Percentiles rank a stretch among this genome's conserved stretches.
Evolutionary conservation across 2,797 vertebrate species (phyloP).

Genomic region (Tarsius wallacei): DNA sequence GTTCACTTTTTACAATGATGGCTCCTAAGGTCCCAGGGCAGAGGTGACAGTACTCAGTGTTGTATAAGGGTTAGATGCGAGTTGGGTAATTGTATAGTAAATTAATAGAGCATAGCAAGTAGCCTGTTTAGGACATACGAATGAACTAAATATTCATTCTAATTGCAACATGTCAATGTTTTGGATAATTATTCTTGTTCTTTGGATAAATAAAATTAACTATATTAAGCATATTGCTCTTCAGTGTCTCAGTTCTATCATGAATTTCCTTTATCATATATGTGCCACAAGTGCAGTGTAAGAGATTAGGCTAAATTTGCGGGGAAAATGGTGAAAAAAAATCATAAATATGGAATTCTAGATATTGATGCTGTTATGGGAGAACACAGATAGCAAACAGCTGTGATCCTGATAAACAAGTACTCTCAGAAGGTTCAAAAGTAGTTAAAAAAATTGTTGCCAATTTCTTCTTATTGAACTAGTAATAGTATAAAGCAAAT

Average conservation of each 20-base stretch:
- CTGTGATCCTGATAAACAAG: neutral
- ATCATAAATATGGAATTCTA: neutral
- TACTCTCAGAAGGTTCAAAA: neutral
- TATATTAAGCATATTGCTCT: neutral
- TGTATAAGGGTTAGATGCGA: neutral
- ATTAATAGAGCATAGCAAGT: neutral
- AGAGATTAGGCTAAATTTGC: neutral
- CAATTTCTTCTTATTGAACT: neutral
- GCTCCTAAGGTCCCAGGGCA: neutral
- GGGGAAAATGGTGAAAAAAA: neutral
- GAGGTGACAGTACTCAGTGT: neutral
- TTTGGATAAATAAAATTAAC: constrained; percentile 42
- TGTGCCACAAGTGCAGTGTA: neutral
- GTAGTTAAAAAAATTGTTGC: neutral
- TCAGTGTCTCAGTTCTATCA: constrained; percentile 41
- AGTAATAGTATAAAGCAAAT: neutral
- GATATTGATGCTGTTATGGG: neutral
- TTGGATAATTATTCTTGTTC: neutral
- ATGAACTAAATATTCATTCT: constrained; percentile 20
- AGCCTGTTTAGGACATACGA: neutral
- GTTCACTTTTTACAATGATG: constrained; percentile 11
- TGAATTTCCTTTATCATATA: constrained; percentile 33
- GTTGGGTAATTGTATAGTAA: neutral
- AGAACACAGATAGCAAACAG: constrained; percentile 15
- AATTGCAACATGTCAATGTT: constrained; percentile 2